phyloP scores from a whole-genome alignment of 2,888 invertebrate species.

The Epinotia bilunana region DNA sequence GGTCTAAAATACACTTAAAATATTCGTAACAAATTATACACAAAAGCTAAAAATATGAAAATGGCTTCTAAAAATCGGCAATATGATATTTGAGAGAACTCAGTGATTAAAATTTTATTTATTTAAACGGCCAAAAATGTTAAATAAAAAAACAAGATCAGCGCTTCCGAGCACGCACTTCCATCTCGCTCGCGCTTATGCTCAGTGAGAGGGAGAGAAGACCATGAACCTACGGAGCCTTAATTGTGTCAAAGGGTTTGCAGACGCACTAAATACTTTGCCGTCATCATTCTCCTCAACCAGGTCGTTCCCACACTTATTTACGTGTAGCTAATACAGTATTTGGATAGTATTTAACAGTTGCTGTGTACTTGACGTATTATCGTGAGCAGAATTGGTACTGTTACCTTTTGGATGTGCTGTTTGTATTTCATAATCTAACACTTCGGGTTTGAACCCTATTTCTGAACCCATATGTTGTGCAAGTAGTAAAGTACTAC shows the following conservation, averaged over 20 bases:
- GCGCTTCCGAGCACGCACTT: too few relatives aligned
- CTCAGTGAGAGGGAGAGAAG: too few relatives aligned
- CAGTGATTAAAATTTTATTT: too few relatives aligned
- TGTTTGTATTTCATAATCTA: not conserved
- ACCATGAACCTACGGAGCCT: too few relatives aligned
- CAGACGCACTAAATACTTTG: not conserved
- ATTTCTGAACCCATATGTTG: not conserved
- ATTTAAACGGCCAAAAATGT: too few relatives aligned
- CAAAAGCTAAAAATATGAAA: too few relatives aligned
- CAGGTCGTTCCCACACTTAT: slow-evolving; percentile 22
- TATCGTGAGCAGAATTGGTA: slow-evolving; percentile 7
- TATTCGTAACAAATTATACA: too few relatives aligned
- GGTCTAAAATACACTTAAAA: too few relatives aligned
- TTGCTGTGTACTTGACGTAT: slow-evolving; percentile 11
- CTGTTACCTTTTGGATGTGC: slow-evolving; percentile 7
- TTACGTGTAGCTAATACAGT: not conserved
- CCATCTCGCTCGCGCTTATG: too few relatives aligned
- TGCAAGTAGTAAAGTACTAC: not conserved
- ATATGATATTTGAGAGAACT: too few relatives aligned
- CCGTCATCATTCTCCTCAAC: slow-evolving; percentile 6
- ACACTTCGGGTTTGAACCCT: not conserved
- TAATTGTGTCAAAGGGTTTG: slow-evolving; percentile 13
- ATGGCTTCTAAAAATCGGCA: too few relatives aligned
- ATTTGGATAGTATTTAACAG: slow-evolving; percentile 22
- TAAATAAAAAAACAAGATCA: too few relatives aligned